A percentile compares a stretch with the other conserved stretches of the same genome.
Conservation (phyloP, 2,113 vertebrate species). For the Hypocryptadius cinnamomeus region DNA sequence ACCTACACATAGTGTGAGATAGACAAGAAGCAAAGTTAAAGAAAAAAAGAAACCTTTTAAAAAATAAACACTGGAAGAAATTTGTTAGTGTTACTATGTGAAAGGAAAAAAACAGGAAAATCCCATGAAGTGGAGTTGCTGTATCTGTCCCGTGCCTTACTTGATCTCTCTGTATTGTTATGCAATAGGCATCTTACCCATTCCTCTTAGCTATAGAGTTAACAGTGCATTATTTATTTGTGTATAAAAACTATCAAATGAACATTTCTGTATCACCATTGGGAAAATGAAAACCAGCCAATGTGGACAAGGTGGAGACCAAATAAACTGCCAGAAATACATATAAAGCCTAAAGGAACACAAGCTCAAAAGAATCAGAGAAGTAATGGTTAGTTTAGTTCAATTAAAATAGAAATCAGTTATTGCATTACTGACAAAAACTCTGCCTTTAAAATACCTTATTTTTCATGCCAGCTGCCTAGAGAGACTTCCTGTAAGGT, state of each 20-base stretch:
- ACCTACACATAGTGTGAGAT: slow-evolving; percentile 72
- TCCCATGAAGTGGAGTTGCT: slow-evolving; percentile 75
- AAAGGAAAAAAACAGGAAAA: slow-evolving; percentile 85
- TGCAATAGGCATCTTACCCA: slow-evolving; percentile 62
- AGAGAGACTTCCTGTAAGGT: slow-evolving; percentile 60
- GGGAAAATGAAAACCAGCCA: slow-evolving; percentile 51
- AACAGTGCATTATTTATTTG: slow-evolving; percentile 80
- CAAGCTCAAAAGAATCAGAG: slow-evolving; percentile 61
- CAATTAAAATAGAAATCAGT: slow-evolving; percentile 37
- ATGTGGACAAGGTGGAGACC: slow-evolving; percentile 71
- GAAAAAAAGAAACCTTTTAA: slow-evolving; percentile 57
- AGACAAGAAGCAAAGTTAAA: slow-evolving; percentile 71
- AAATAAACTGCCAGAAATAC: slow-evolving; percentile 68
- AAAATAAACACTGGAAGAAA: slow-evolving; percentile 96
- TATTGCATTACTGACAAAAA: slow-evolving; percentile 40
- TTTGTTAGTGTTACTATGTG: slow-evolving; percentile 90
- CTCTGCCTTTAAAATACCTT: slow-evolving; percentile 48
- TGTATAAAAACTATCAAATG: slow-evolving; percentile 69
- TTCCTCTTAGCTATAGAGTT: slow-evolving; percentile 69
- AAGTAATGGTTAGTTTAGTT: slow-evolving; percentile 49
- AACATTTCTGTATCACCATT: slow-evolving; percentile 64
- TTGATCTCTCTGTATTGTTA: slow-evolving; percentile 71
- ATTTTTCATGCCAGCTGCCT: slow-evolving; percentile 42
- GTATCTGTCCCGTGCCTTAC: slow-evolving; percentile 72
- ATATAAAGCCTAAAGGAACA: slow-evolving; percentile 64